Base-by-base conservation (phyloP, 1,140 invertebrate genomes). In the Elysia chlorotica region DNA sequence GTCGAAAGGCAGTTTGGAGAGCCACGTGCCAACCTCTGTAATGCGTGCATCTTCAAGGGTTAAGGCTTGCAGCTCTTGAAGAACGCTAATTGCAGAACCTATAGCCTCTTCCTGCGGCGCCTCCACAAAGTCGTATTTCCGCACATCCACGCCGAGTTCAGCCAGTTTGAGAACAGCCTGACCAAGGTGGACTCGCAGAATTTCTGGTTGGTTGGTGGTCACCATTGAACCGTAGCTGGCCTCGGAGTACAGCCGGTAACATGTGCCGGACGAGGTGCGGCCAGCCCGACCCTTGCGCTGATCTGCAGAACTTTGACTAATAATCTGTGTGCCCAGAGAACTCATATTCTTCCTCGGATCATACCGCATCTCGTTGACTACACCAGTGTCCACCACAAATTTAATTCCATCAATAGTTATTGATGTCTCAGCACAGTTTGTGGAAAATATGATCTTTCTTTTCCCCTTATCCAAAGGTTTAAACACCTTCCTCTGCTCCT, bases 401-500 rank as follows among this genome's bases (percentile, higher is more conserved):
- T 76, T 81, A 17, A 87, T 81, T 3, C 84, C 84, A 21, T 81
- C 79, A 59, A 87, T 86, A 14, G 86, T 87, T 30, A 87, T 77
- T 5, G 86, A 87, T 19, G 86, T 87, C 74, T 87, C 86, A 21
- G 85, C 86, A 71, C 77, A 78, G 74, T 87, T 87, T 21, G 85
- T 87, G 5, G 85, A 82, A 76, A 86, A 86, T 0, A 87, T 79
- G 61, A 86, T 76, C 76, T 86, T 86, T 56, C 85, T 48, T 56
- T 74, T 76, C 21, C 79, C 78, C 38, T 14, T 33, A 33, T 77
- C 72, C 17, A 75, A 36, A 31, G 57, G 63, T 23, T 81, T 53
- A 72, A 87, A 86, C 0, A 86, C 83, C 28, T 77, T 57, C 82
- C 98, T 96, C 83, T 99, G 98, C 48, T 98, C 90, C 86, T 97